A percentile compares a stretch with the other conserved stretches of the same genome.
Evolutionary conservation across 2,113 vertebrate species (phyloP).

Genomic region (Copsychus sechellarum): DNA sequence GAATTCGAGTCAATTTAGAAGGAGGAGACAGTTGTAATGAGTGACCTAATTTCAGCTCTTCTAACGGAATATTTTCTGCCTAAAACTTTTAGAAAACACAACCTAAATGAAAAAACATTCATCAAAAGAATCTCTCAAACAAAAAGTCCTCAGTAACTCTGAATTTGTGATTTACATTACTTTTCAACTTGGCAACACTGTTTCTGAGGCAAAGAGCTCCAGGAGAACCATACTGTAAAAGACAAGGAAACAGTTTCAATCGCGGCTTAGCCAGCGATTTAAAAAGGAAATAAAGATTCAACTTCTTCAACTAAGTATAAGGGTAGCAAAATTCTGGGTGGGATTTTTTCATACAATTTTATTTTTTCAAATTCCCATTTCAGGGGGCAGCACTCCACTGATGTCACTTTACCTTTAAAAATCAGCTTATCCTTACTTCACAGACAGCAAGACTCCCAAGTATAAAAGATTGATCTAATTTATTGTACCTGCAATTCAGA

Average conservation of each 20-base stretch:
- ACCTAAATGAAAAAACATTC: not conserved
- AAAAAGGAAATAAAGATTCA: not conserved
- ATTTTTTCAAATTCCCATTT: not conserved
- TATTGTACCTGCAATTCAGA: not conserved
- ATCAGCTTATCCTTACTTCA: not conserved
- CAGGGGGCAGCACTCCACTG: not conserved
- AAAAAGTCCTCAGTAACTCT: not conserved
- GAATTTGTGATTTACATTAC: not conserved
- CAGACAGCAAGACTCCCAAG: not conserved
- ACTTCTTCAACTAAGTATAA: not conserved
- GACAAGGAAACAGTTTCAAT: not conserved
- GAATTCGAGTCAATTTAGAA: not conserved
- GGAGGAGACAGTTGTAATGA: not conserved
- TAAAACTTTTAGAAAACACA: not conserved
- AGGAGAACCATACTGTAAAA: not conserved
- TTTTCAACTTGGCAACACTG: not conserved
- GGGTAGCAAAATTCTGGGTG: not conserved
- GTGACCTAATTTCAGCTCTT: not conserved
- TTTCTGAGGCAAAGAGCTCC: not conserved
- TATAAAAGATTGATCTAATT: not conserved
- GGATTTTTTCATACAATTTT: not conserved
- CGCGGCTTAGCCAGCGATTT: not conserved
- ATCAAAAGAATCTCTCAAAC: not conserved
- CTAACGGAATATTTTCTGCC: not conserved
- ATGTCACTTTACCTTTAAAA: not conserved